Evolutionary conservation across 2,113 vertebrate species (phyloP).

Genomic region (Smithornis capensis): DNA sequence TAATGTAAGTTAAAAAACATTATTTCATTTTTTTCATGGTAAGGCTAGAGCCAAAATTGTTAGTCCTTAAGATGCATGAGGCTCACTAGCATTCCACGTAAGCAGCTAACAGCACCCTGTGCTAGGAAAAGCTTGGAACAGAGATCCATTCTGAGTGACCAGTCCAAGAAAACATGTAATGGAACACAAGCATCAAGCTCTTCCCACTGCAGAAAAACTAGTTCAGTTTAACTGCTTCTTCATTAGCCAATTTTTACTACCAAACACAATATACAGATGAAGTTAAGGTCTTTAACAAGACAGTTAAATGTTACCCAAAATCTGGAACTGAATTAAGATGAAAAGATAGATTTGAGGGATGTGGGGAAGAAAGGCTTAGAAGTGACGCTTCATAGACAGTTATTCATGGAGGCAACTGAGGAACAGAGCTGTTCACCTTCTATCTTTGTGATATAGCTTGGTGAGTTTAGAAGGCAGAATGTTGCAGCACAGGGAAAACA

Average conservation of each 20-base stretch:
- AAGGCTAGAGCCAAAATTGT: constrained; percentile 2
- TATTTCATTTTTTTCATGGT: too few relatives aligned
- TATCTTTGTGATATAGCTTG: neutral
- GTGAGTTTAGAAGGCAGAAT: neutral
- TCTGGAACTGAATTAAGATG: neutral
- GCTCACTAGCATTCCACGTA: neutral
- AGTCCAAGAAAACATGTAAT: neutral
- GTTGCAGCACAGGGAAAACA: neutral
- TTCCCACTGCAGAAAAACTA: neutral
- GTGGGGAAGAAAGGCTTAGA: neutral
- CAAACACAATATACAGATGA: neutral
- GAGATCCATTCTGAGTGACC: neutral
- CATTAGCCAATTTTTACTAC: neutral
- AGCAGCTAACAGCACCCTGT: neutral
- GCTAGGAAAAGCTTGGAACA: neutral
- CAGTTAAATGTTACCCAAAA: neutral
- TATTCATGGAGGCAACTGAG: neutral
- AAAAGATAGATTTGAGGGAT: neutral
- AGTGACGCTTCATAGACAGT: neutral
- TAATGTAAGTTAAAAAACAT: too few relatives aligned
- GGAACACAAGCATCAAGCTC: neutral
- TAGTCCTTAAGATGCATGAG: neutral
- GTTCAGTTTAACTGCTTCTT: neutral
- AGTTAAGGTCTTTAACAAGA: neutral
- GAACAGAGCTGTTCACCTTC: neutral